Evolutionary conservation across 2,797 vertebrate species (phyloP).

Genomic region (Karalla daura): DNA sequence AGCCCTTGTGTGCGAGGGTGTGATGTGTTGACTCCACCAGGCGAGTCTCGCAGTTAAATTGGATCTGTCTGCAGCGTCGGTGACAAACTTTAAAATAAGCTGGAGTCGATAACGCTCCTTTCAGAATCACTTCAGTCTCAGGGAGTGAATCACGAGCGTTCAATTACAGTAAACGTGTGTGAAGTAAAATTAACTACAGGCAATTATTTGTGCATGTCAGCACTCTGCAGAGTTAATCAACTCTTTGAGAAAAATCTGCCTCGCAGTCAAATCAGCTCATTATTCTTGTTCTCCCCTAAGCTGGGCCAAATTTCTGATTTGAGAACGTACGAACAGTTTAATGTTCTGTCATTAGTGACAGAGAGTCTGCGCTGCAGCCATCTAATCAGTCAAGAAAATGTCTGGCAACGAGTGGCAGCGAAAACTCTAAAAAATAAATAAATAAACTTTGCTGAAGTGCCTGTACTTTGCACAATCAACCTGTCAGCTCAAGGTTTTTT

Average conservation of each 20-base stretch:
- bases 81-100: constrained; percentile 36
- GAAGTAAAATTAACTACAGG: no score
- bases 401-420: no score
- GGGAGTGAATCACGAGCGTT: neutral
- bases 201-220: neutral
- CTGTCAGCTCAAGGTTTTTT: no score
- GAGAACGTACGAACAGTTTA: neutral
- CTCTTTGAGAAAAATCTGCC: neutral
- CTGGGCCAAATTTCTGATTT: neutral
- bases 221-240: neutral
- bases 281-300: neutral
- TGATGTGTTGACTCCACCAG: constrained; percentile 21
- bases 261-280: neutral
- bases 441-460: no score
- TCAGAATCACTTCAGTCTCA: constrained; percentile 3
- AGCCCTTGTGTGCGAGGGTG: constrained; percentile 21
- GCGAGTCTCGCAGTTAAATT: constrained; percentile 23
- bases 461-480: no score
- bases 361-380: no score
- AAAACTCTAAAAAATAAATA: no score
- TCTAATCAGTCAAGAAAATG: no score
- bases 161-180: neutral
- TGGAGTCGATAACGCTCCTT: neutral
- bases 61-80: constrained; percentile 18
- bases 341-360: constrained; percentile 7